phyloP scores from a whole-genome alignment of 2,888 invertebrate genomes.

The Morpho deidamia region DNA sequence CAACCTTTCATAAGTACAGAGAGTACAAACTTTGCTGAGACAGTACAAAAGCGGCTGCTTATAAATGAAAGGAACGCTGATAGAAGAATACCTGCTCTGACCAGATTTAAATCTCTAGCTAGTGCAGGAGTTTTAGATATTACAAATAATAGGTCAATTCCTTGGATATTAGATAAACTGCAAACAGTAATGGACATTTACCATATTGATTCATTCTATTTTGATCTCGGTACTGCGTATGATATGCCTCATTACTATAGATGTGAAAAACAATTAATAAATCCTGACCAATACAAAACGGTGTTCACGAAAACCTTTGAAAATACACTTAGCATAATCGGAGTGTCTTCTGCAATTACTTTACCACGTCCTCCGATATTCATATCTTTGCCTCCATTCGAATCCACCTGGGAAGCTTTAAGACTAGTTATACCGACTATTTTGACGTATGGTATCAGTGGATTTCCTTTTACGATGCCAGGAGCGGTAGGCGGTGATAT shows the following conservation, averaged over 20 bases:
- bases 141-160: conserved; percentile 87
- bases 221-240: conserved; percentile 89
- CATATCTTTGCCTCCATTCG: conserved; percentile 89
- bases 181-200: conserved; percentile 84
- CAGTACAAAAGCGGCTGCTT: conserved; percentile 85
- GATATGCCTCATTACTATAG: conserved; percentile 93
- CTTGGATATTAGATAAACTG: conserved; percentile 88
- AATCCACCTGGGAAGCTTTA: conserved; percentile 93
- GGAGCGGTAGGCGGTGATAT: conserved; percentile 96
- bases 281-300: conserved; percentile 91
- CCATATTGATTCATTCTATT: conserved; percentile 90
- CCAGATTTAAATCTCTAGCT: conserved; percentile 87
- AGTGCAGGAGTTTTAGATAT: conserved; percentile 93
- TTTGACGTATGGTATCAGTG: conserved; percentile 91
- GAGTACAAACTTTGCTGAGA: conserved; percentile 88
- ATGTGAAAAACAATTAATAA: conserved; percentile 84
- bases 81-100: conserved; percentile 88
- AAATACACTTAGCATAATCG: conserved; percentile 82
- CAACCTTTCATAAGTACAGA: conserved; percentile 95
- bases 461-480: conserved; percentile 95
- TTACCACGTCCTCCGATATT: conserved; percentile 92
- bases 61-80: conserved; percentile 89
- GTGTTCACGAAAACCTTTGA: conserved; percentile 83
- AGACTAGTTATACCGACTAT: conserved; percentile 91
- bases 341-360: conserved; percentile 89